Conservation (phyloP, 2,113 vertebrate species). For the Capreolus pygargus region DNA sequence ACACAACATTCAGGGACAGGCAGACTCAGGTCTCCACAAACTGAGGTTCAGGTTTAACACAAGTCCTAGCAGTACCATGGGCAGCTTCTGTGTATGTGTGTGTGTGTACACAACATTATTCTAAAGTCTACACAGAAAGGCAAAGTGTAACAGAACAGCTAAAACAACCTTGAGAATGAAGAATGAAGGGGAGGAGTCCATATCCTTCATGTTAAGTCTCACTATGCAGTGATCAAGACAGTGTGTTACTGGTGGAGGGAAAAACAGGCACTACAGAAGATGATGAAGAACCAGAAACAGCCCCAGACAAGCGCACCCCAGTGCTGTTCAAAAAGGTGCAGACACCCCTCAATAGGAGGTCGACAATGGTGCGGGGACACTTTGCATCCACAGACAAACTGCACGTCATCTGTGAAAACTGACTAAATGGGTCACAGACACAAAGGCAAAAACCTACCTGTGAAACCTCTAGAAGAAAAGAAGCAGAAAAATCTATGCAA, state of each 20-base stretch:
- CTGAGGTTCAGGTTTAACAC: rapidly evolving
- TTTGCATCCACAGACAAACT: neutral
- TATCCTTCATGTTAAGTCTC: rapidly evolving
- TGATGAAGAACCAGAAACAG: neutral
- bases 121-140: rapidly evolving
- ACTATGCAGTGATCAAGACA: rapidly evolving
- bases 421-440: neutral
- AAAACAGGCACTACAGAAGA: rapidly evolving
- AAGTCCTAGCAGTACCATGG: neutral
- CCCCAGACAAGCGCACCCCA: neutral
- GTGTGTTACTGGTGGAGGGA: rapidly evolving
- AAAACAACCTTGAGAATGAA: no score
- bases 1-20: rapidly evolving
- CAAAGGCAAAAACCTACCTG: neutral
- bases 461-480: neutral
- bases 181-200: rapidly evolving
- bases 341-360: rapidly evolving
- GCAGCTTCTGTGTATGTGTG: no score
- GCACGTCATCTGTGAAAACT: neutral
- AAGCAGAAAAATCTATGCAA: no score
- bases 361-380: rapidly evolving
- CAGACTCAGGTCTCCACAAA: neutral
- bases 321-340: rapidly evolving
- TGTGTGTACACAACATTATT: rapidly evolving
- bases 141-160: rapidly evolving